phyloP scores from a whole-genome alignment of 2,113 vertebrate species.

The Hoplias malabaricus region DNA sequence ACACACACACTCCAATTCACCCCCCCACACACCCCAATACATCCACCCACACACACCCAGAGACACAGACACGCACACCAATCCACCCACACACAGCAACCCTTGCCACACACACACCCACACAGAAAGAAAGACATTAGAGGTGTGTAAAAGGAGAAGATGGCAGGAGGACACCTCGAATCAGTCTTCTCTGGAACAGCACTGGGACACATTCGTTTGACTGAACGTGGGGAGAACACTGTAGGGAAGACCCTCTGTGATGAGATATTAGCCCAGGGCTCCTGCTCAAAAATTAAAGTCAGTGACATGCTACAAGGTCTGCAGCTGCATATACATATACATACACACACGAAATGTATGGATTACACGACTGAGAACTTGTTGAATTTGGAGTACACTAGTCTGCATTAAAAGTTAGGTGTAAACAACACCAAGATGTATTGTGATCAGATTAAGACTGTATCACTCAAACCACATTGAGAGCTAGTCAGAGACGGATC shows the following conservation, averaged over 20 bases:
- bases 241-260: slow-evolving; percentile 4
- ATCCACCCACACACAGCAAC: too few species aligned
- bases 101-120: background rate
- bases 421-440: too few species aligned
- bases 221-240: slow-evolving; percentile 4
- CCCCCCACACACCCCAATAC: background rate
- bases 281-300: slow-evolving; percentile 34
- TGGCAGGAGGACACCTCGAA: slow-evolving; percentile 6
- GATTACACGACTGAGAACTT: background rate
- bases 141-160: background rate
- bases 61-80: background rate
- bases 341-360: background rate
- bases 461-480: too few species aligned
- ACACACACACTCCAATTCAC: background rate
- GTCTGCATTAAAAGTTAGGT: too few species aligned
- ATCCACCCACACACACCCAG: background rate
- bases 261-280: slow-evolving; percentile 32
- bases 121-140: background rate
- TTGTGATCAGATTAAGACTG: too few species aligned
- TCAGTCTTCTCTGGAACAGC: background rate
- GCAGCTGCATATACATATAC: background rate
- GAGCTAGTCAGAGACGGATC: too few species aligned
- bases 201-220: slow-evolving; percentile 19
- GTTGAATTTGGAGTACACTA: background rate
- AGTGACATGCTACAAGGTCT: background rate